Conservation (phyloP, 1,140 invertebrate genomes). For the Parapsyche elsis region DNA sequence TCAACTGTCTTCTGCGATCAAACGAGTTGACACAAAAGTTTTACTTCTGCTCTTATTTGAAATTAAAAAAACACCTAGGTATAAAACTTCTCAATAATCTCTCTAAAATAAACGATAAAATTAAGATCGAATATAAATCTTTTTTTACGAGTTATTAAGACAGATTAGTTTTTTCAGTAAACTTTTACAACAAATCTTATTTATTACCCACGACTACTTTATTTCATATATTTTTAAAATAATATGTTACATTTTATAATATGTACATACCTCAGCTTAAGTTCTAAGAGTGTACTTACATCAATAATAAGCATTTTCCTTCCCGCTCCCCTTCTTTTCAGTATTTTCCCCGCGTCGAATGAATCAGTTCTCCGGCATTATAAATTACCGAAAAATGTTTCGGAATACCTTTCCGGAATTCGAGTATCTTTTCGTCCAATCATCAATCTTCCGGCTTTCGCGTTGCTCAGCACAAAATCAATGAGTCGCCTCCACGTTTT, state of each 20-base stretch:
- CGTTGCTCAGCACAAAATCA: slow-evolving; percentile 53
- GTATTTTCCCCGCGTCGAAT: slow-evolving; percentile 10
- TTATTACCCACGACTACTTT: no score
- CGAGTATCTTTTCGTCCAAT: slow-evolving; percentile 44
- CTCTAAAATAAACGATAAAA: slow-evolving; percentile 1
- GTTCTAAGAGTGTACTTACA: background rate
- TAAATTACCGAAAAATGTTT: slow-evolving; percentile 47
- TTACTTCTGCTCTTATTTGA: slow-evolving; percentile 6
- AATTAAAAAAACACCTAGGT: slow-evolving; percentile 14
- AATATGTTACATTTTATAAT: no score
- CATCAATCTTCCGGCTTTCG: slow-evolving; percentile 52
- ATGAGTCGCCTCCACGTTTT: slow-evolving; percentile 46
- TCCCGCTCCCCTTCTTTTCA: background rate
- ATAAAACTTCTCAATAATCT: background rate
- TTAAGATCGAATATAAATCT: slow-evolving; percentile 17
- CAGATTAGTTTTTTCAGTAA: background rate
- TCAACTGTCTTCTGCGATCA: slow-evolving; percentile 7
- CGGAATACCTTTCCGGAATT: slow-evolving; percentile 37
- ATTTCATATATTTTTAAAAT: no score
- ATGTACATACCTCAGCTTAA: no score
- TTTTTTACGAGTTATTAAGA: background rate
- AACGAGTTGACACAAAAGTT: slow-evolving; percentile 14
- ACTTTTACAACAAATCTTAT: no score
- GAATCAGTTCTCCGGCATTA: slow-evolving; percentile 41
- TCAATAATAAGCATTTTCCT: slow-evolving; percentile 1